These are phyloP conservation scores for Pseudochirops cupreus DNA, from an alignment of 2,797 vertebrate species.

Conservation along the genomic window DNA sequence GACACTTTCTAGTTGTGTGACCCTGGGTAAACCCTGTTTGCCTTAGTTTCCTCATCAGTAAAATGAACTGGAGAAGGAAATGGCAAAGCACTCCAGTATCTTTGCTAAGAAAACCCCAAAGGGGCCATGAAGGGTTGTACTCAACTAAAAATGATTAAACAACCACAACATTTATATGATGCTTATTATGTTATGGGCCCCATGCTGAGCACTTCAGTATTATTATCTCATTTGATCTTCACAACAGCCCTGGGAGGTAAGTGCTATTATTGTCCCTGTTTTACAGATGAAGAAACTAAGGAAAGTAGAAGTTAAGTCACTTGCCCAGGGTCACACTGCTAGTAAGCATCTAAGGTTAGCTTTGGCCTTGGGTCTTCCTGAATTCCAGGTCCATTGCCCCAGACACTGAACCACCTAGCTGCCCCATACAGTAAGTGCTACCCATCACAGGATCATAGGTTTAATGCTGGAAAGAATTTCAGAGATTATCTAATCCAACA, in stretches of 20 bases:
- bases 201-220: background rate
- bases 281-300: background rate
- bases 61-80: background rate
- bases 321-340: background rate
- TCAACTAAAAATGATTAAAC: background rate
- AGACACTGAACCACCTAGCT: background rate
- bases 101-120: background rate
- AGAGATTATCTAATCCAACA: background rate
- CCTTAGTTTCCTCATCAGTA: background rate
- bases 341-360: background rate
- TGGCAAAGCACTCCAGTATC: background rate
- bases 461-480: background rate
- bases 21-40: background rate
- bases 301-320: background rate
- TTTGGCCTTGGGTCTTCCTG: background rate
- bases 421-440: background rate
- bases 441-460: background rate
- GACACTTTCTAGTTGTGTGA: background rate
- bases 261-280: background rate
- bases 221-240: background rate
- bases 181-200: background rate
- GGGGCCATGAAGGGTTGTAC: background rate
- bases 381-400: background rate
- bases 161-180: background rate
- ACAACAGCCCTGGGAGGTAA: background rate